Conservation (phyloP, 2,888 invertebrate genomes). For the Folsomia manolachei region DNA sequence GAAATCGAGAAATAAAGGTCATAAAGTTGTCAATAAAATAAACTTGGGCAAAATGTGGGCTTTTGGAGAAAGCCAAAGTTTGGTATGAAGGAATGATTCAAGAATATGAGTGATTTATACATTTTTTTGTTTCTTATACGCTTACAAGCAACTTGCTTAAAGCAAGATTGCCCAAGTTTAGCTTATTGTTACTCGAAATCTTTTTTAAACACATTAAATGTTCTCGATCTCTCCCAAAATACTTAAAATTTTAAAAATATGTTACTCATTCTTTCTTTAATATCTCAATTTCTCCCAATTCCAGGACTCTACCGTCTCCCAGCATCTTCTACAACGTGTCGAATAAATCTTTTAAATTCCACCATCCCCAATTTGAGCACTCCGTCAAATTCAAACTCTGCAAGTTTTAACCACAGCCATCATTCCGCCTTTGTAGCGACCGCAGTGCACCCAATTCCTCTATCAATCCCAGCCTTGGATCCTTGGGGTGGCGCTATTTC, state of each 20-base stretch:
- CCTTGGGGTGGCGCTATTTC: constrained; percentile 12
- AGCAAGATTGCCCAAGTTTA: no score
- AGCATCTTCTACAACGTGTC: constrained; percentile 30
- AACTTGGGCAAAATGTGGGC: background rate
- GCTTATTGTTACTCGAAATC: no score
- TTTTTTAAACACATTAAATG: no score
- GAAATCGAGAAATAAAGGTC: background rate
- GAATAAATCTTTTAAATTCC: constrained; percentile 20
- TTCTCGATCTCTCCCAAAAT: no score
- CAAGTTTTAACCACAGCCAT: constrained; percentile 9
- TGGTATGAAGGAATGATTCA: no score
- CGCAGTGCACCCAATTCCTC: background rate
- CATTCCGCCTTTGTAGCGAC: background rate
- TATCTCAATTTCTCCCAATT: constrained; percentile 13
- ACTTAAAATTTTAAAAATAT: no score
- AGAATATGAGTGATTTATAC: no score
- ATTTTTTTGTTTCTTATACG: no score
- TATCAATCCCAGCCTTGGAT: constrained; percentile 16
- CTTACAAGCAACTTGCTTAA: no score
- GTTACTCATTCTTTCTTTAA: no score
- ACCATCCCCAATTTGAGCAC: background rate
- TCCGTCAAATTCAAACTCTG: background rate
- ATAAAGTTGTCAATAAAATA: constrained; percentile 7
- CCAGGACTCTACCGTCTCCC: constrained; percentile 28
- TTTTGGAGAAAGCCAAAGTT: no score